Evolutionary conservation across 1,140 invertebrate species (phyloP).

Genomic region (Tetramorium simillimum): DNA sequence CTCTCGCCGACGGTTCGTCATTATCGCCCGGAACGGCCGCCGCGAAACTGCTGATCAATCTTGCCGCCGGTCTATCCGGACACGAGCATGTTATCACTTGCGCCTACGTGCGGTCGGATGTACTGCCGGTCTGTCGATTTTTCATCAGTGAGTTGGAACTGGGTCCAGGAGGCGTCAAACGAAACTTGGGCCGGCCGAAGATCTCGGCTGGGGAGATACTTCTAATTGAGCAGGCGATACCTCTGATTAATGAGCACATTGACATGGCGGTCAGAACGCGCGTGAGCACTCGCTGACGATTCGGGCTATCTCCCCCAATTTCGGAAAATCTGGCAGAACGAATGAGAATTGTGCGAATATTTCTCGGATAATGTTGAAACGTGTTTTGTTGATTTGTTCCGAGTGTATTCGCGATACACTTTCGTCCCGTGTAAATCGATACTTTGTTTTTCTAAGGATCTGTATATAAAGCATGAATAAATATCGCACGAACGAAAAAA

Average conservation of each 20-base stretch:
- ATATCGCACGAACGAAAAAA: background rate
- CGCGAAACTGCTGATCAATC: constrained; percentile 76
- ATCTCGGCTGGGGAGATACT: constrained; percentile 71
- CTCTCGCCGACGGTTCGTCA: constrained; percentile 57
- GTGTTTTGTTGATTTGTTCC: background rate
- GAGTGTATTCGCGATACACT: background rate
- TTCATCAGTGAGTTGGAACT: constrained; percentile 77
- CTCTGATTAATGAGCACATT: constrained; percentile 75
- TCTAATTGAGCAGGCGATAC: constrained; percentile 72
- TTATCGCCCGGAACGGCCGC: constrained; percentile 74
- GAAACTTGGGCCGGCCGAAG: constrained; percentile 77
- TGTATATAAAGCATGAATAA: background rate
- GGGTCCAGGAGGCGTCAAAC: constrained; percentile 74
- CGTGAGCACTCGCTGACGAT: background rate
- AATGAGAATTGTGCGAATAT: background rate
- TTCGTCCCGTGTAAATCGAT: background rate
- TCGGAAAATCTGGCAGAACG: background rate
- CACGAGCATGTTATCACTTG: constrained; percentile 65
- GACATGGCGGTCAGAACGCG: constrained; percentile 55
- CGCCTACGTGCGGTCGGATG: constrained; percentile 78
- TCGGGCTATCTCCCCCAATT: background rate
- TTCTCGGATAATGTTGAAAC: background rate
- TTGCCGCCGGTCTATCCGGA: constrained; percentile 73
- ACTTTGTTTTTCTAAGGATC: background rate
- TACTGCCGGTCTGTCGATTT: constrained; percentile 77